Percentiles rank a stretch among this genome's conserved stretches.
Evolutionary conservation across 1,140 invertebrate genomes (phyloP).

Genomic region (Ips nitidus): DNA sequence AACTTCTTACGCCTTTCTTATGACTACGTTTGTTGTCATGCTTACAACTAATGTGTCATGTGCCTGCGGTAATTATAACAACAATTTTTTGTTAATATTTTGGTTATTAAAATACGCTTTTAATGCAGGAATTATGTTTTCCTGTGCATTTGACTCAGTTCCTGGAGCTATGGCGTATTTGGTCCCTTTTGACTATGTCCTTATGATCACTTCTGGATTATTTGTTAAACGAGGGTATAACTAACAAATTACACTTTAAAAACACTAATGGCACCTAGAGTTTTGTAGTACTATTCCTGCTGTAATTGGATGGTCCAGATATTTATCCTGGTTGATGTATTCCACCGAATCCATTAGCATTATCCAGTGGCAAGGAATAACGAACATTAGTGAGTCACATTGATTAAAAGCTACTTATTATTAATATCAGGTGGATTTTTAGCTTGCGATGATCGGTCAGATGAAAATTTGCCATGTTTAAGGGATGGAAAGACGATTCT

Average conservation of each 20-base stretch:
- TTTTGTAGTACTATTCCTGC: constrained; percentile 71
- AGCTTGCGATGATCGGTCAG: constrained; percentile 63
- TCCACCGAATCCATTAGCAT: constrained; percentile 86
- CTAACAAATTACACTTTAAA: background rate
- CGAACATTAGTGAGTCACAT: constrained; percentile 71
- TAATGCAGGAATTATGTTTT: constrained; percentile 78
- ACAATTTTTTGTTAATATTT: background rate
- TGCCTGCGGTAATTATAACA: constrained; percentile 68
- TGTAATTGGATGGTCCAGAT: constrained; percentile 81
- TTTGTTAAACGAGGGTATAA: constrained; percentile 78
- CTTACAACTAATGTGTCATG: constrained; percentile 81
- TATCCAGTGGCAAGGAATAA: constrained; percentile 73
- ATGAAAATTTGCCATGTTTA: constrained; percentile 66
- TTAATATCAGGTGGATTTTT: constrained; percentile 42
- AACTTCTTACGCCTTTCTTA: constrained; percentile 66
- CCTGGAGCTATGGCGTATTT: constrained; percentile 79
- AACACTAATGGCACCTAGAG: background rate
- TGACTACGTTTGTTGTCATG: constrained; percentile 67
- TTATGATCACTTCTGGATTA: constrained; percentile 85
- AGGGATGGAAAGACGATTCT: constrained; percentile 70
- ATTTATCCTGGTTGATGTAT: constrained; percentile 91
- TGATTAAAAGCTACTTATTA: background rate
- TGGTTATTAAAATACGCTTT: background rate
- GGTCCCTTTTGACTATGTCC: constrained; percentile 82
- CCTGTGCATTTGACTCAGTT: constrained; percentile 77